These are phyloP conservation scores for Vannuccia rotundouncinata DNA, from an alignment of 2,888 invertebrate genomes.

Conservation along the genomic window DNA sequence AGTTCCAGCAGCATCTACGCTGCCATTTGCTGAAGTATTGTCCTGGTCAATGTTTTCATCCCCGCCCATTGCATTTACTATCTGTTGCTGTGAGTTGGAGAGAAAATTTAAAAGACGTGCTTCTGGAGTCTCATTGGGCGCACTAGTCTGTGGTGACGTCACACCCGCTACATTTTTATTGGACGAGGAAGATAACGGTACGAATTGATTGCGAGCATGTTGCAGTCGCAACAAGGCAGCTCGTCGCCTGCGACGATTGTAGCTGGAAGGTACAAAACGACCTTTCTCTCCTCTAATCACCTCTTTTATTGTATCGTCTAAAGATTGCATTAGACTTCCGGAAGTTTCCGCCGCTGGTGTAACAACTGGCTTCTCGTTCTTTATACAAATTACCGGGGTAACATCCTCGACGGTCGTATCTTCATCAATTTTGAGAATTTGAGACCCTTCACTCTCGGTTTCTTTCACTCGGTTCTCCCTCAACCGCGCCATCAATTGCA, in stretches of 20 bases:
- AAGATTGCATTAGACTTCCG: not conserved
- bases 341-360: no score
- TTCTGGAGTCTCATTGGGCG: not conserved
- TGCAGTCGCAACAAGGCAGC: not conserved
- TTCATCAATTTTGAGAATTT: no score
- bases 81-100: not conserved
- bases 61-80: not conserved
- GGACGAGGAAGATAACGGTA: not conserved
- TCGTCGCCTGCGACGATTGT: not conserved
- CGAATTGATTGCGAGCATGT: not conserved
- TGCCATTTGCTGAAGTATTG: not conserved
- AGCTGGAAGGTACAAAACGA: not conserved
- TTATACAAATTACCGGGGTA: no score
- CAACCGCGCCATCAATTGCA: slow-evolving; percentile 1
- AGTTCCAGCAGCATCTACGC: not conserved
- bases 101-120: not conserved
- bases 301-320: not conserved
- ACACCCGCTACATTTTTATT: not conserved
- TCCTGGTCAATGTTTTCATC: not conserved
- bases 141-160: not conserved
- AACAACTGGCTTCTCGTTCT: no score
- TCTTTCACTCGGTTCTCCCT: not conserved
- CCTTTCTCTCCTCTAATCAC: not conserved
- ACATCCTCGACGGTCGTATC: no score
- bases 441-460: not conserved